Conservation (phyloP, 2,888 invertebrate genomes). For the Listrodromus nycthemerus region DNA sequence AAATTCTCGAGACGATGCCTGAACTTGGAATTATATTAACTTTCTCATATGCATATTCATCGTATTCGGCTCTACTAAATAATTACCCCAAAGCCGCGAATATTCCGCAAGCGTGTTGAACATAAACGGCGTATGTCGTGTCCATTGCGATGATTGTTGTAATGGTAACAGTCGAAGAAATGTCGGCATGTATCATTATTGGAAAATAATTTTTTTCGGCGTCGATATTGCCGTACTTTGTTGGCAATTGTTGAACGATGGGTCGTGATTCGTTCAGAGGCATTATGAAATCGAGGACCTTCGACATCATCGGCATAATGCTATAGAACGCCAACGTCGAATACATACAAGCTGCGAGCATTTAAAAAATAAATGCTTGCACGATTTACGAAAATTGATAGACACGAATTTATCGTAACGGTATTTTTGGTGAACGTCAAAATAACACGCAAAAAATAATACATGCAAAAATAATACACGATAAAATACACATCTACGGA, state of each 20-base stretch:
- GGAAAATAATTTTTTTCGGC: slow-evolving; percentile 49
- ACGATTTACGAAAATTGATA: neutral
- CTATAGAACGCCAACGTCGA: slow-evolving; percentile 52
- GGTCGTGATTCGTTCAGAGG: slow-evolving; percentile 63
- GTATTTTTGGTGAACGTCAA: too few species aligned
- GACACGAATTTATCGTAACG: neutral
- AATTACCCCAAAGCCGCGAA: slow-evolving; percentile 58
- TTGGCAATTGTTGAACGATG: slow-evolving; percentile 20
- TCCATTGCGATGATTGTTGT: slow-evolving; percentile 54
- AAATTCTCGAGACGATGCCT: slow-evolving; percentile 39
- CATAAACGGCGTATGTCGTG: slow-evolving; percentile 53
- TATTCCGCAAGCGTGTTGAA: slow-evolving; percentile 63
- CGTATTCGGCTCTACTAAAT: neutral
- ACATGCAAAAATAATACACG: too few species aligned
- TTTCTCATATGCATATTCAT: neutral
- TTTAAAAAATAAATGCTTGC: neutral
- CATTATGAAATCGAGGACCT: slow-evolving; percentile 48
- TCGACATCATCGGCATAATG: slow-evolving; percentile 52
- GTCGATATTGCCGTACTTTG: slow-evolving; percentile 51
- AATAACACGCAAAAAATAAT: too few species aligned
- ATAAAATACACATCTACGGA: too few species aligned
- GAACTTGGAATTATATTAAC: slow-evolving; percentile 27
- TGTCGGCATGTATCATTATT: slow-evolving; percentile 53
- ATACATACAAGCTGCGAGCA: slow-evolving; percentile 58
- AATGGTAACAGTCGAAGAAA: slow-evolving; percentile 19